phyloP scores from a whole-genome alignment of 2,797 vertebrate species.

The Pteropus rufus region DNA sequence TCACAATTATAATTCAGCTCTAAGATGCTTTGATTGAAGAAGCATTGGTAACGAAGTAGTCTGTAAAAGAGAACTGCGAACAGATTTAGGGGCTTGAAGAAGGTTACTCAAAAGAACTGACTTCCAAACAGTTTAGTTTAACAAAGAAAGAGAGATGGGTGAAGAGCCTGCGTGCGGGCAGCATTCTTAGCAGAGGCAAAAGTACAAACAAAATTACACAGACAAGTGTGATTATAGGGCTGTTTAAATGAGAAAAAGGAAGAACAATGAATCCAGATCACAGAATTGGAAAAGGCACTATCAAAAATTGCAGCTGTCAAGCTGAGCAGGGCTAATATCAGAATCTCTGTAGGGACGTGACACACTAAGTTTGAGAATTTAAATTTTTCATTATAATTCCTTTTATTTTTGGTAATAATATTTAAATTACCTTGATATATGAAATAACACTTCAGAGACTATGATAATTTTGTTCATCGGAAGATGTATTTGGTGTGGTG shows the following conservation, averaged over 20 bases:
- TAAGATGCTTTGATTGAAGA: neutral
- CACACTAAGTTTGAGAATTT: neutral
- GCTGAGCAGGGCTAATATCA: neutral
- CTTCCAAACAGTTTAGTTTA: neutral
- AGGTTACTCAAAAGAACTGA: neutral
- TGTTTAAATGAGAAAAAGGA: neutral
- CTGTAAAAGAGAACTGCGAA: neutral
- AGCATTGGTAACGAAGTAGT: neutral
- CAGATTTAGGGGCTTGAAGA: neutral
- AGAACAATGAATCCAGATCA: neutral
- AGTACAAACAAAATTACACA: neutral
- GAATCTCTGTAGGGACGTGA: neutral
- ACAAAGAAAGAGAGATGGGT: neutral
- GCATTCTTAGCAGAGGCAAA: neutral
- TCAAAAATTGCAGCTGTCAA: neutral
- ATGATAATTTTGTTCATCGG: neutral
- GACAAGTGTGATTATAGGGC: neutral
- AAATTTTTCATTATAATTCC: neutral
- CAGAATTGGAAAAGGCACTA: neutral
- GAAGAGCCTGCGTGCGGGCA: neutral
- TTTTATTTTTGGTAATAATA: neutral
- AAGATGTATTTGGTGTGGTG: neutral
- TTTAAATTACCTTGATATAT: neutral
- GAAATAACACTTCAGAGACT: neutral
- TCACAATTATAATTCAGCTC: neutral